Evolutionary conservation across 2,113 vertebrate species (phyloP).

Genomic region (Pangasianodon hypophthalmus): DNA sequence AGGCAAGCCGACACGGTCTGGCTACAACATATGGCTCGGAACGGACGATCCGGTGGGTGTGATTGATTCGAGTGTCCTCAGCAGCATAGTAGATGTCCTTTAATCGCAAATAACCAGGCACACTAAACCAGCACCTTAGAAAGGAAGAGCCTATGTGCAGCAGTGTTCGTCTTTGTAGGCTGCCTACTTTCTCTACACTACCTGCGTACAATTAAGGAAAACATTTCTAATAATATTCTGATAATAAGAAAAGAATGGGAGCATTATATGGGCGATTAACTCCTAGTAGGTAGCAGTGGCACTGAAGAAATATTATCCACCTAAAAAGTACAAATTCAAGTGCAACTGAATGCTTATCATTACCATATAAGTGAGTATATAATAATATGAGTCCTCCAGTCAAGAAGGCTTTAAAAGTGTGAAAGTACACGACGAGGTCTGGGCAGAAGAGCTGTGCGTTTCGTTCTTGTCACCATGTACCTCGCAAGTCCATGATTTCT

Average conservation of each 20-base stretch:
- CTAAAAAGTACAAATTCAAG: conserved; percentile 55
- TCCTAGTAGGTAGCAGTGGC: conserved; percentile 42
- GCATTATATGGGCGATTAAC: conserved; percentile 27
- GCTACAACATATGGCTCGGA: conserved; percentile 58
- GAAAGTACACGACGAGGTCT: conserved; percentile 31
- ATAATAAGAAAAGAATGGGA: conserved; percentile 38
- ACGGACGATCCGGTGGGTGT: conserved; percentile 46
- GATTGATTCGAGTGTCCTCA: conserved; percentile 49
- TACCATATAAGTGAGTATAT: conserved; percentile 48
- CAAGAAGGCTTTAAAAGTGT: conserved; percentile 36
- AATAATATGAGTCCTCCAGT: conserved; percentile 29
- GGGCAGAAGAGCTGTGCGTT: conserved; percentile 25
- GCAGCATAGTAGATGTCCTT: conserved; percentile 52
- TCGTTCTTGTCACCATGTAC: conserved; percentile 19
- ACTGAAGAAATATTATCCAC: conserved; percentile 41
- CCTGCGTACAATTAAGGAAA: conserved; percentile 40
- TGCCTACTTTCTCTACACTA: conserved; percentile 44
- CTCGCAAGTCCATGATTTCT: conserved; percentile 64
- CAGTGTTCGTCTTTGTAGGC: conserved; percentile 45
- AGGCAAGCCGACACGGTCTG: conserved; percentile 52
- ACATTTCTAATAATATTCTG: neutral
- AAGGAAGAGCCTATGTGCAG: conserved; percentile 49
- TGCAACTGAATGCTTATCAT: conserved; percentile 54
- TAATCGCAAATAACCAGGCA: conserved; percentile 50
- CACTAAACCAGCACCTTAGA: conserved; percentile 52